These are phyloP conservation scores for Drosophila varians DNA, from an alignment of 1,140 invertebrate species.

Conservation along the genomic window DNA sequence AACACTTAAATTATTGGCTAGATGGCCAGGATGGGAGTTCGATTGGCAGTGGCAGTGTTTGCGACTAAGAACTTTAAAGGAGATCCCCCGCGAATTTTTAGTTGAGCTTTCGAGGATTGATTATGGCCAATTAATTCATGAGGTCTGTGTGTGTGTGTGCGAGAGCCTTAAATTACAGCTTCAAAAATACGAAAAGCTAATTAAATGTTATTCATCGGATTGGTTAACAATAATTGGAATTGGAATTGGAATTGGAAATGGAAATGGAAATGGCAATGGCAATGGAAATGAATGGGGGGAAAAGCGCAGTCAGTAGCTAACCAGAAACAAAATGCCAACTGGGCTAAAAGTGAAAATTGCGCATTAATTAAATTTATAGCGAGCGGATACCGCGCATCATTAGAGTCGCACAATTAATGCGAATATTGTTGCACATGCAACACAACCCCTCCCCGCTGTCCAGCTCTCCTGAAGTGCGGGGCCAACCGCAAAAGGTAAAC, in stretches of 20 bases:
- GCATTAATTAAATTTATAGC: constrained; percentile 76
- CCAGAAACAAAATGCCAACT: constrained; percentile 49
- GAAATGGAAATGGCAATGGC: neutral
- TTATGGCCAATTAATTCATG: no score
- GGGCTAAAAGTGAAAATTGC: constrained; percentile 68
- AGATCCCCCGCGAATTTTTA: no score
- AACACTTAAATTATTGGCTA: constrained; percentile 33
- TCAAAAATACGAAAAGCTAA: constrained; percentile 48
- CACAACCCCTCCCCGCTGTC: no score
- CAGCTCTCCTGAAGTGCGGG: no score
- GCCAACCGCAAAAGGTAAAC: constrained; percentile 66
- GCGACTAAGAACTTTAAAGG: neutral
- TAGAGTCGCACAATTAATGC: constrained; percentile 70
- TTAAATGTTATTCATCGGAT: constrained; percentile 70
- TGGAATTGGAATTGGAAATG: neutral
- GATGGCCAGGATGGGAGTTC: constrained; percentile 16
- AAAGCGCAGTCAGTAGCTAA: constrained; percentile 3
- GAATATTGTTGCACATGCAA: constrained; percentile 48
- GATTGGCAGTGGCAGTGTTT: constrained; percentile 15
- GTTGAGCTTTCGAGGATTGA: no score
- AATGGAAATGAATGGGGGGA: no score
- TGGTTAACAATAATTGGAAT: constrained; percentile 25
- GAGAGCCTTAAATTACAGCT: constrained; percentile 1
- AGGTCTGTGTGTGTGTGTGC: neutral
- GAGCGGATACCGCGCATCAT: constrained; percentile 64